Evolutionary conservation across 2,113 vertebrate genomes (phyloP).

Genomic region (Tachuris rubrigastra): DNA sequence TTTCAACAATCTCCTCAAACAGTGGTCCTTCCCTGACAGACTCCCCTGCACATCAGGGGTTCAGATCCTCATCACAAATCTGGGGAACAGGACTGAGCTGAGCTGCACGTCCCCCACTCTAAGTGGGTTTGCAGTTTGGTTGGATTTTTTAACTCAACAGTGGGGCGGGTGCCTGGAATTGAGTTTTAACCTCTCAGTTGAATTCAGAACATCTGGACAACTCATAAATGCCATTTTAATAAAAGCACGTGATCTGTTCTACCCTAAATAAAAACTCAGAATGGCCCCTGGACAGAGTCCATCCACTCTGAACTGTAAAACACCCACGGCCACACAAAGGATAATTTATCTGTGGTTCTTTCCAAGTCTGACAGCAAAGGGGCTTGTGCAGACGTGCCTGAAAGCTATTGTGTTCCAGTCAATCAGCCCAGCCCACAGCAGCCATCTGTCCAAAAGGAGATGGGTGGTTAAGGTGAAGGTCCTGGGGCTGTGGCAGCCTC

Average conservation of each 20-base stretch:
- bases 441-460: not conserved
- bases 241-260: accelerated
- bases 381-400: no score
- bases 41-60: not conserved
- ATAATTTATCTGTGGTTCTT: accelerated
- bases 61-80: not conserved
- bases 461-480: not conserved
- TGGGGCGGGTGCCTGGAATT: not conserved
- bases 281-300: not conserved
- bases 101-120: accelerated
- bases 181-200: not conserved
- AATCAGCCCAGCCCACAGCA: not conserved
- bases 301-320: accelerated
- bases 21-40: not conserved
- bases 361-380: not conserved
- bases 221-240: not conserved
- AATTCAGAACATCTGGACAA: not conserved
- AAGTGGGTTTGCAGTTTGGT: not conserved
- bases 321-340: not conserved
- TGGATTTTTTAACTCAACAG: not conserved
- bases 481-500: not conserved
- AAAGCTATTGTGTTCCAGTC: not conserved
- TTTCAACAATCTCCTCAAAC: not conserved
- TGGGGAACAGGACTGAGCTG: not conserved
- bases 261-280: not conserved